Evolutionary conservation across 2,113 vertebrate genomes (phyloP).

Genomic region (Xerus inauris): DNA sequence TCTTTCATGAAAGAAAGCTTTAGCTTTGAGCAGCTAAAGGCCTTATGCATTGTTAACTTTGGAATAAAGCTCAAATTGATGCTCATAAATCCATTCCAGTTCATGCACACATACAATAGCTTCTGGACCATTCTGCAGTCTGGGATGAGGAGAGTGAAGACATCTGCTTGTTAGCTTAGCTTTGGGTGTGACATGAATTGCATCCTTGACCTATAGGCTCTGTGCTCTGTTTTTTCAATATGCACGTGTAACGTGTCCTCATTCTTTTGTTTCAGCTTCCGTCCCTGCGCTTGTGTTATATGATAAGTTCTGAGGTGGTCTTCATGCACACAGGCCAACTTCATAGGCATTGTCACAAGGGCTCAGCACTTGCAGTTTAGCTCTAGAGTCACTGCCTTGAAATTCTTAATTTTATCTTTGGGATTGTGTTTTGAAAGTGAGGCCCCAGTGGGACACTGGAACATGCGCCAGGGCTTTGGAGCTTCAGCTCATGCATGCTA

Average conservation of each 20-base stretch:
- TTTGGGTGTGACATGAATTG: not conserved
- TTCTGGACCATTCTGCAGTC: not conserved
- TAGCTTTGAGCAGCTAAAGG: not conserved
- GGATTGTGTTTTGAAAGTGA: not conserved
- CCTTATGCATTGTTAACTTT: constrained; percentile 6
- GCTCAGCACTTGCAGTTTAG: not conserved
- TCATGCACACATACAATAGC: not conserved
- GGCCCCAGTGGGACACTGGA: not conserved
- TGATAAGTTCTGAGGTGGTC: not conserved
- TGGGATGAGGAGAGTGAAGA: not conserved
- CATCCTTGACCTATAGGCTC: not conserved
- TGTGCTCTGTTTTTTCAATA: not conserved
- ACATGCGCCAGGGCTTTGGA: not conserved
- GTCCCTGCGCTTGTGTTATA: not conserved
- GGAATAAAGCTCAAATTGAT: constrained; percentile 54
- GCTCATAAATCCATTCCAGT: not conserved
- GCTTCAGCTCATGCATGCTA: not conserved
- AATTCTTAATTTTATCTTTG: not conserved
- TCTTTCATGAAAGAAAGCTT: not conserved
- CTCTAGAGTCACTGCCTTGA: not conserved
- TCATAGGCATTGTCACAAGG: not conserved
- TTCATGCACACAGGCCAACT: not conserved
- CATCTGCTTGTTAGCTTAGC: not conserved
- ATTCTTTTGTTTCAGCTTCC: not conserved
- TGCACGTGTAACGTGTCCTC: not conserved